A percentile compares a stretch with the other conserved stretches of the same genome.
phyloP scores from a whole-genome alignment of 64 coral and sea anemone species.

The Astreopora myriophthalma region DNA sequence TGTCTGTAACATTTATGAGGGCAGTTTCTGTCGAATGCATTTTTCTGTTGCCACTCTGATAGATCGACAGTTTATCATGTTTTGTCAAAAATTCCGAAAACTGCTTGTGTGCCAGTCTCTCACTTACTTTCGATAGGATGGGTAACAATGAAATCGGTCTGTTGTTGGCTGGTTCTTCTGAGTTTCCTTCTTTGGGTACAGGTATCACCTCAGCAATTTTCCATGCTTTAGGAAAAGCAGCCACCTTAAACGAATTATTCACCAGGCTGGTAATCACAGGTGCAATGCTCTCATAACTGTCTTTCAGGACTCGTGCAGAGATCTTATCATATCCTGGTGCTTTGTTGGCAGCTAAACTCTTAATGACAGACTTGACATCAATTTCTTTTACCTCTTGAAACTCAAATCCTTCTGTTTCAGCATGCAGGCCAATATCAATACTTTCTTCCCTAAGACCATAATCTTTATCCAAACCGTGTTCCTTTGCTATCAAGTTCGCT shows the following conservation, averaged over 20 bases:
- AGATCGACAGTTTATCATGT: no score
- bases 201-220: slow-evolving; percentile 57
- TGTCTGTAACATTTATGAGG: no score
- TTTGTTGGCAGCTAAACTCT: slow-evolving; percentile 21
- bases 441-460: slow-evolving; percentile 36
- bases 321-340: slow-evolving; percentile 62
- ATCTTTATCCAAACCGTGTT: slow-evolving; percentile 33
- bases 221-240: slow-evolving; percentile 47
- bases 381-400: slow-evolving; percentile 28
- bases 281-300: slow-evolving; percentile 19
- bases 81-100: no score
- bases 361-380: slow-evolving; percentile 40
- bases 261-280: slow-evolving; percentile 44
- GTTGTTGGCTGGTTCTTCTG: slow-evolving; percentile 57
- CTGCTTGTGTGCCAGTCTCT: no score
- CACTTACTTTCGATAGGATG: no score
- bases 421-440: neutral
- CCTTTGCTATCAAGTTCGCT: slow-evolving; percentile 44
- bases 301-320: slow-evolving; percentile 43
- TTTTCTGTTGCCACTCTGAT: no score
- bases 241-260: slow-evolving; percentile 32
- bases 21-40: no score
- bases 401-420: slow-evolving; percentile 37
- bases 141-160: no score
- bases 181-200: slow-evolving; percentile 53